Evolutionary conservation across 2,113 vertebrate genomes (phyloP).

Genomic region (Sprattus sprattus): DNA sequence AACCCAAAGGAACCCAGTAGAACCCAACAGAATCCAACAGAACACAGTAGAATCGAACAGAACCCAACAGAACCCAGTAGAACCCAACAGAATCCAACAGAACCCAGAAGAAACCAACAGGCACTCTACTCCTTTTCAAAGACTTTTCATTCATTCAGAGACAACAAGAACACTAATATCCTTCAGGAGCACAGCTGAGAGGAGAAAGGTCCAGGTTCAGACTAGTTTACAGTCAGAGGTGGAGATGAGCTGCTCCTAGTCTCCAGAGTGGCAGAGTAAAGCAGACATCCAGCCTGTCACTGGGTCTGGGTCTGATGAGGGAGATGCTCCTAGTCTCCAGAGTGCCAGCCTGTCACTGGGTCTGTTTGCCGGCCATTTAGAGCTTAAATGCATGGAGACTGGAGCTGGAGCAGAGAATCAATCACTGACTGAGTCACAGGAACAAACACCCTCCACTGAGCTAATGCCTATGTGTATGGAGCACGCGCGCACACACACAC

Average conservation of each 20-base stretch:
- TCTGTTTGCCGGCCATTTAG: neutral
- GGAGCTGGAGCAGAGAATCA: neutral
- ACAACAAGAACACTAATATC: neutral
- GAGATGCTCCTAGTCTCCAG: neutral
- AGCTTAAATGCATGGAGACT: neutral
- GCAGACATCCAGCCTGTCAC: neutral
- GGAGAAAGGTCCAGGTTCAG: neutral
- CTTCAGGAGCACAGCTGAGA: neutral
- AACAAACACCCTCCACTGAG: neutral
- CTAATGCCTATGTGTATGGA: neutral
- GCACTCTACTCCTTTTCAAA: too few species aligned
- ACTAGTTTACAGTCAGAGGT: neutral
- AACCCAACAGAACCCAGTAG: neutral
- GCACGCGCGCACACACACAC: constrained; percentile 5
- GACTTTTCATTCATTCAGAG: neutral
- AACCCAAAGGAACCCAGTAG: too few species aligned
- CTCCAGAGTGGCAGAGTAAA: too few species aligned
- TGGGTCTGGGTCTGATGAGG: too few species aligned
- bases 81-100: neutral
- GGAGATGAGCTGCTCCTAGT: neutral
- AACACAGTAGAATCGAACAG: too few species aligned
- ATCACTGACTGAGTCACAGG: constrained; percentile 5
- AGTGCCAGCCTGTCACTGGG: neutral
- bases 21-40: neutral
- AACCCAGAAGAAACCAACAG: neutral